Base-by-base conservation (phyloP, 2,888 invertebrate species). In the Aleiodes testaceus region DNA sequence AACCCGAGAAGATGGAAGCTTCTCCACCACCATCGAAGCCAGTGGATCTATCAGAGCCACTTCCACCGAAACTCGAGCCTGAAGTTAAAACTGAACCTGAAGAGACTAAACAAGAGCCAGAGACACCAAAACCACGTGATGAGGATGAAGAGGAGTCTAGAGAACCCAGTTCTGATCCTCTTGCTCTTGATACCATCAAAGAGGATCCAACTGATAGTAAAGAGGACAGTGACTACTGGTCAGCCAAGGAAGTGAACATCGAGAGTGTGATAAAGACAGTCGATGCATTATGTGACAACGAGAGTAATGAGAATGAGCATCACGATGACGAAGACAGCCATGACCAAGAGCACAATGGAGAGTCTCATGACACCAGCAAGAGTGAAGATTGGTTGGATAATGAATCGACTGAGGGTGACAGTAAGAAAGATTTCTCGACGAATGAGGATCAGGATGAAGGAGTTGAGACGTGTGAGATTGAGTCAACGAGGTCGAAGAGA, bases 191-290 rank as follows among this genome's bases (percentile, higher is more conserved):
- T 16, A 75, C 76, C 2, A 78, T 82, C 1, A 89, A 89, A 77
- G 89, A 89, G 59, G 89, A 89, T 77, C 85, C 87, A 3, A 82
- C 82, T 0, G 87, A 87, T 66, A 90, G 89, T 42, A 91, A 92
- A 77, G 93, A 94, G 79, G 93, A 93, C 82, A 92, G 91, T 79
- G 93, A 93, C 84, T 92, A 92, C 78, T 94, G 94, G 94, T 93
- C 93, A 44, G 92, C 93, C 5, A 94, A 94, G 85, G 94, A 94
- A 81, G 90, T 94, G 1, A 94, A 94, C 81, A 93, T 94, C 75
- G 94, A 94, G 78, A 94, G 94, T 18, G 94, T 95, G 1, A 94
- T 95, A 74, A 94, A 94, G 86, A 93, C 93, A 80, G 92, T 93
- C 0, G 93, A 93, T 79, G 92, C 92, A 0, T 85, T 93, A 49